Evolutionary conservation across 30 jellyfish, hydroid and myxozoan species (phyloP), one percentile per base, ranked within the genome.

Genomic region (Catostylus mosaicus): DNA sequence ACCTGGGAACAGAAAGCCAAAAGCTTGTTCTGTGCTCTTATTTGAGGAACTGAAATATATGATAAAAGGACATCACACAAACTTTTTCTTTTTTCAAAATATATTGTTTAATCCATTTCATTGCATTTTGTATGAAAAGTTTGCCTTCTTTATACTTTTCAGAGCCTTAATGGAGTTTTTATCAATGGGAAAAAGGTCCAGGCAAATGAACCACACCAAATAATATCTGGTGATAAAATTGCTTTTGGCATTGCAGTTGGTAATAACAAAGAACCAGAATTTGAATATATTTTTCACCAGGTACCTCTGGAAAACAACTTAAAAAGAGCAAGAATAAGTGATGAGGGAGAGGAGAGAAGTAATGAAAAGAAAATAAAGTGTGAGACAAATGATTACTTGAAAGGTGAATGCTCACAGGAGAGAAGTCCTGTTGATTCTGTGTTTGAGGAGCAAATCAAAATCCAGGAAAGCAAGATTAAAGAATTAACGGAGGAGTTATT

Each of bases 111-210:
- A n/a, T n/a, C n/a, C n/a, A n/a, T n/a, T n/a, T n/a, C n/a, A n/a
- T n/a, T n/a, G n/a, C n/a, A n/a, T n/a, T n/a, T n/a, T n/a, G n/a
- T 50, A 20, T 35, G 6, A 18, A 37, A 37, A 0, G 54, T n/a
- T n/a, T n/a, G n/a, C n/a, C n/a, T n/a, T 54, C 24, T 52, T 18
- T 56, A 1, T 36, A 23, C 29, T 64, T 80, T 86, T 67, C 72
- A 94, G 99, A 94, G 97, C 64, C 60, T 88, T 35, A 94, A 94
- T 84, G 99, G 99, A 20, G 99, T 94, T 16, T 88, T 73, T 65
- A 87, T 94, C 36, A 84, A 88, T 60, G 95, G 89, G 0, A 36
- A n/a, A 62, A 88, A 84, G 77, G 83, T 94, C 37, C 61, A 59
- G 35, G 75, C 99, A 46, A 87, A 77, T 51, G 80, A 33, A 3